Percentiles rank a stretch among this genome's conserved stretches.
phyloP scores from a whole-genome alignment of 2,888 invertebrate species.

The Drosophila limbata region DNA sequence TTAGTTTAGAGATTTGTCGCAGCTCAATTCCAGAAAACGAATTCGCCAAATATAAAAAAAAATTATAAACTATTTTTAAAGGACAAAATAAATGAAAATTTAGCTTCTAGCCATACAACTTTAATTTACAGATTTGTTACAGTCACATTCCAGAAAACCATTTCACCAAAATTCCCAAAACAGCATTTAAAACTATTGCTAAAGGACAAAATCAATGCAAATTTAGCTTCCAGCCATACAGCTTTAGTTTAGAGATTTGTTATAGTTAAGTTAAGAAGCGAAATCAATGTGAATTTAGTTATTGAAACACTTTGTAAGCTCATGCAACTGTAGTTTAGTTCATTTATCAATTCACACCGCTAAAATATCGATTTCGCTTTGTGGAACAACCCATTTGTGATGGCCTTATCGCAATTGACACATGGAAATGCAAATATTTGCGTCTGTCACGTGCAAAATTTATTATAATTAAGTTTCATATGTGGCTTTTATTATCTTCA shows the following conservation, averaged over 20 bases:
- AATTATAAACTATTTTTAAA: neutral
- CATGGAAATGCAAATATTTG: slow-evolving; percentile 68
- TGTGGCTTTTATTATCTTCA: slow-evolving; percentile 51
- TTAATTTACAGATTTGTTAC: too few relatives aligned
- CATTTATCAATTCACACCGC: neutral
- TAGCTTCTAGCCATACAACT: neutral
- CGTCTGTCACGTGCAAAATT: slow-evolving; percentile 26
- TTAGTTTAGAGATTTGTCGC: neutral
- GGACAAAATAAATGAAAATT: neutral
- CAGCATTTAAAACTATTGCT: neutral
- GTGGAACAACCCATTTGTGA: slow-evolving; percentile 16
- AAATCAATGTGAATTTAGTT: neutral
- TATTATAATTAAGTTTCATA: slow-evolving; percentile 25
- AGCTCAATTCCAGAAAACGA: too few relatives aligned
- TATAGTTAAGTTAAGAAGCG: neutral
- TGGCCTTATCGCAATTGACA: slow-evolving; percentile 42
- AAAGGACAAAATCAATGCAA: neutral
- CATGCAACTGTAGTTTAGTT: neutral
- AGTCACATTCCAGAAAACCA: too few relatives aligned
- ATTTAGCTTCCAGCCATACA: too few relatives aligned
- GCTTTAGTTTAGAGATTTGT: too few relatives aligned
- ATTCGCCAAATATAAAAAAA: too few relatives aligned
- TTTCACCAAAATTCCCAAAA: too few relatives aligned
- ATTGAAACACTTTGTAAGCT: too few relatives aligned
- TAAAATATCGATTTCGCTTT: neutral